Conservation (phyloP, 2,113 vertebrate genomes). For the Ciconia stormi region DNA sequence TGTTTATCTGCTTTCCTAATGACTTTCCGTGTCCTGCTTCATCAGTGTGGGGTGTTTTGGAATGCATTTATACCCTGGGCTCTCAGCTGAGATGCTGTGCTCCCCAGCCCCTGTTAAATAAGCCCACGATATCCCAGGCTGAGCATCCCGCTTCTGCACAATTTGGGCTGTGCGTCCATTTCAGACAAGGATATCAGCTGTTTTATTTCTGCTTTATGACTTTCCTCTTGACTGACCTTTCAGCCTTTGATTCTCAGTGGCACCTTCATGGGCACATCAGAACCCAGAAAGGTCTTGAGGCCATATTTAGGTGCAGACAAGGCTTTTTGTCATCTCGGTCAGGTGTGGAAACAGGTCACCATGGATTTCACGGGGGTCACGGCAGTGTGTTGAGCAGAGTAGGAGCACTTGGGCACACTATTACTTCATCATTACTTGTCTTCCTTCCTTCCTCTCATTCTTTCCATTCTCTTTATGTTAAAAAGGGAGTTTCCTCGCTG, state of each 20-base stretch:
- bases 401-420: neutral
- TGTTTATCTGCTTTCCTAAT: neutral
- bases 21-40: fast-evolving
- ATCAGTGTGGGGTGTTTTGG: fast-evolving
- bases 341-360: neutral
- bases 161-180: fast-evolving
- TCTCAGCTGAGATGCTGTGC: neutral
- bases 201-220: neutral
- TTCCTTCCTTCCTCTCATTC: neutral
- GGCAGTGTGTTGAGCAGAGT: neutral
- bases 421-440: neutral
- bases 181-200: neutral
- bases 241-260: neutral
- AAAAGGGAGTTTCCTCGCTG: neutral
- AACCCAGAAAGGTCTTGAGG: neutral
- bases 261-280: neutral
- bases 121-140: neutral
- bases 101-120: neutral
- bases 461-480: neutral
- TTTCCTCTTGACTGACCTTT: neutral
- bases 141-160: neutral
- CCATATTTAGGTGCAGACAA: neutral
- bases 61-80: neutral
- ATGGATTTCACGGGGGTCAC: neutral
- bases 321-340: neutral